These are phyloP conservation scores for Periphyllus acericola DNA, from an alignment of 2,888 invertebrate genomes.

Conservation along the genomic window DNA sequence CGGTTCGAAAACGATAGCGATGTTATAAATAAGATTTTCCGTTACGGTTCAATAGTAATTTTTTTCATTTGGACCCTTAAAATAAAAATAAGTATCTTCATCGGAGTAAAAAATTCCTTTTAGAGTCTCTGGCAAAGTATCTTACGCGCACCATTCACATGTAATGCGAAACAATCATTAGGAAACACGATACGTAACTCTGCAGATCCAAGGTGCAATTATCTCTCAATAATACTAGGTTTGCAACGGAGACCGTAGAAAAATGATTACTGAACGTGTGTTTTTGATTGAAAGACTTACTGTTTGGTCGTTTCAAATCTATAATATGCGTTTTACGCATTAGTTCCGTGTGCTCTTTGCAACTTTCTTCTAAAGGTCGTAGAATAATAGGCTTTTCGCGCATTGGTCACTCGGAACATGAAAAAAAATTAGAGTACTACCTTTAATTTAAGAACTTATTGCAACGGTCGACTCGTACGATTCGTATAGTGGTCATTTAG, in stretches of 20 bases:
- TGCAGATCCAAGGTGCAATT: neutral
- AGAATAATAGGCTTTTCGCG: neutral
- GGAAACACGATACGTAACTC: neutral
- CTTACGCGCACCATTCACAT: too few species aligned
- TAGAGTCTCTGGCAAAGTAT: neutral
- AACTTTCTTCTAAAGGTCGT: neutral
- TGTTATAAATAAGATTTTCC: neutral
- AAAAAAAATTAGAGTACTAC: neutral
- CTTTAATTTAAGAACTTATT: too few species aligned
- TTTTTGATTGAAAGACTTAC: neutral
- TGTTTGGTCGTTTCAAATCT: neutral
- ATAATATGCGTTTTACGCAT: too few species aligned
- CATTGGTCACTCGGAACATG: too few species aligned
- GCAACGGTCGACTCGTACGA: too few species aligned
- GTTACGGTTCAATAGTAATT: neutral
- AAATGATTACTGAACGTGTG: neutral
- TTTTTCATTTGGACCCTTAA: neutral
- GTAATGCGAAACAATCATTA: neutral
- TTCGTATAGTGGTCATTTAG: too few species aligned
- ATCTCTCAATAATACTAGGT: neutral
- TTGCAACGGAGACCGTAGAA: neutral
- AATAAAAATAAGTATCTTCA: neutral
- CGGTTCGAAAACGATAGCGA: neutral
- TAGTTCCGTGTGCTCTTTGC: too few species aligned
- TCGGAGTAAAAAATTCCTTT: neutral